Conservation (phyloP, 2,113 vertebrate species). For the Tauraco erythrolophus region DNA sequence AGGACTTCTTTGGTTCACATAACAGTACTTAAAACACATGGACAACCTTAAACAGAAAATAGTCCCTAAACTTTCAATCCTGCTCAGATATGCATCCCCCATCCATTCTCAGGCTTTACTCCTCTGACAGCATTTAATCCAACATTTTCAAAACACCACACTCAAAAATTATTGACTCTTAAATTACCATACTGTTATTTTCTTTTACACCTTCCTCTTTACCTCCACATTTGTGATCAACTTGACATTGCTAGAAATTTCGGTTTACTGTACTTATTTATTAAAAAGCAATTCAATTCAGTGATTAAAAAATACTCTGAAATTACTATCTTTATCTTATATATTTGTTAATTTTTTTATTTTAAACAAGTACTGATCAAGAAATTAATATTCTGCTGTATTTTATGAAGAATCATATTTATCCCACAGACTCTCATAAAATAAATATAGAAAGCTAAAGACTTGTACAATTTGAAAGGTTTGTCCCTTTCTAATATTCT, state of each 20-base stretch:
- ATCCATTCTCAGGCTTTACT: neutral
- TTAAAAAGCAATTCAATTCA: neutral
- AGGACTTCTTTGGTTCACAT: neutral
- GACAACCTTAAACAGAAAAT: neutral
- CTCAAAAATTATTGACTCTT: neutral
- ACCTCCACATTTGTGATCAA: neutral
- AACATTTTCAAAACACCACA: neutral
- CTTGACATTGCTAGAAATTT: neutral
- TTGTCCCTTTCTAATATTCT: neutral
- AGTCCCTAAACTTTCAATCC: neutral
- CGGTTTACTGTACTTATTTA: neutral
- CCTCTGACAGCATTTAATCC: neutral
- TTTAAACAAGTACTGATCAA: neutral
- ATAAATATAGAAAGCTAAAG: neutral
- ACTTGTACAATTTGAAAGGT: neutral
- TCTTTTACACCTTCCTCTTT: neutral
- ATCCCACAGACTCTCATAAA: neutral
- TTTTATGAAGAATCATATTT: neutral
- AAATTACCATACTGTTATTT: neutral
- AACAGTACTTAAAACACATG: neutral
- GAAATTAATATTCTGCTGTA: neutral
- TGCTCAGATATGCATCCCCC: neutral
- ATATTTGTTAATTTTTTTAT: neutral
- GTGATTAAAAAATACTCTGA: neutral
- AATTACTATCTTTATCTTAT: neutral